These are phyloP conservation scores for Scolopax mira DNA, from an alignment of 2,113 vertebrate species.

Conservation along the genomic window DNA sequence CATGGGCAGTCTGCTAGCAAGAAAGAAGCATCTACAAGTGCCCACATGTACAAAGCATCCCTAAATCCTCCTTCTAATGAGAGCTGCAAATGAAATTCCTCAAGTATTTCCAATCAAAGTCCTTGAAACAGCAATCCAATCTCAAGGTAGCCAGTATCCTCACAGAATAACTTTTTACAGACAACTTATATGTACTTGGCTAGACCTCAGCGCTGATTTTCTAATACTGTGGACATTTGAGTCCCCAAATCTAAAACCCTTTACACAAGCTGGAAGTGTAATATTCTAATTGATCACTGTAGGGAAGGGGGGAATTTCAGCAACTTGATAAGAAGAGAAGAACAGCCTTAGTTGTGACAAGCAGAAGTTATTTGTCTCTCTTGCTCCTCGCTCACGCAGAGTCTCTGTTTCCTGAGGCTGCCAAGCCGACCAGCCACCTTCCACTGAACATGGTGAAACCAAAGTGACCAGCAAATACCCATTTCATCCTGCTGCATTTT, in stretches of 20 bases:
- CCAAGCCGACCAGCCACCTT: not conserved
- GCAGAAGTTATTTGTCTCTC: not conserved
- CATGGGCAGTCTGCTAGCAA: not conserved
- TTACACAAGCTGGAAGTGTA: not conserved
- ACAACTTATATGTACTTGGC: not conserved
- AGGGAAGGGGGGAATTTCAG: not conserved
- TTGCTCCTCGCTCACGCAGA: fast-evolving
- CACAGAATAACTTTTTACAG: not conserved
- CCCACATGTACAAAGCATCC: not conserved
- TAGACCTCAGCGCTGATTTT: not conserved
- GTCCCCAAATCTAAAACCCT: not conserved
- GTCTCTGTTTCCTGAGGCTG: not conserved
- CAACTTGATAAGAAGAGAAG: not conserved
- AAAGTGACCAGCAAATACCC: not conserved
- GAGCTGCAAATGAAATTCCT: slow-evolving; percentile 51
- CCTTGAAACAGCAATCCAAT: slow-evolving; percentile 28
- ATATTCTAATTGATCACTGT: not conserved
- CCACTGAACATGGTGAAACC: not conserved
- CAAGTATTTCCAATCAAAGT: slow-evolving; percentile 49
- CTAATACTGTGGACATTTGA: not conserved
- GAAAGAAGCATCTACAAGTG: not conserved
- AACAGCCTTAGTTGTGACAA: not conserved
- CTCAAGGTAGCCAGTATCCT: not conserved
- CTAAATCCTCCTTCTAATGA: slow-evolving; percentile 36
- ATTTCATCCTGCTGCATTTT: not conserved